phyloP scores from a whole-genome alignment of 1,140 invertebrate species.

The Triops longicaudatus region DNA sequence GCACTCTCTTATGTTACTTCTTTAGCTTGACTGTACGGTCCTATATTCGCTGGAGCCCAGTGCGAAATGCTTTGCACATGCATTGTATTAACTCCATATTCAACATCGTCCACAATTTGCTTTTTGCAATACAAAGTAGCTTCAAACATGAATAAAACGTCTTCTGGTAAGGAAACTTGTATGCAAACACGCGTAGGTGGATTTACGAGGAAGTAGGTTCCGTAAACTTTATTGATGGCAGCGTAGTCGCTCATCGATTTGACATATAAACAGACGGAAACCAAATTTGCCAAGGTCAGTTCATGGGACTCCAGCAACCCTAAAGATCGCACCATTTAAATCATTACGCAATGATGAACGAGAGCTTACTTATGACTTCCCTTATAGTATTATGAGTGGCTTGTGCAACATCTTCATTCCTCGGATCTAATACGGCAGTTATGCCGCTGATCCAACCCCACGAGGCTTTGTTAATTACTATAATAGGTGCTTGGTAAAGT shows the following conservation, averaged over 20 bases:
- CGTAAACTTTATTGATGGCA: conserved; percentile 66
- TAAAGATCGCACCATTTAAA: conserved; percentile 29
- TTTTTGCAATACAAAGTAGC: conserved; percentile 54
- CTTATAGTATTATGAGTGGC: neutral
- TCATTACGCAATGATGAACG: neutral
- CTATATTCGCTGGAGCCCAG: conserved; percentile 92
- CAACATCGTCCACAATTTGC: conserved; percentile 20
- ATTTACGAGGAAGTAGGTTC: conserved; percentile 56
- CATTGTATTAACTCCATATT: conserved; percentile 45
- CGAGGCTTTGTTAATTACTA: neutral
- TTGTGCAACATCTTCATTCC: neutral
- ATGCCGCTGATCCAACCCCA: neutral
- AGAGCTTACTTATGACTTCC: neutral
- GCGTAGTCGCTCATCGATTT: conserved; percentile 69
- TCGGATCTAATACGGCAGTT: neutral
- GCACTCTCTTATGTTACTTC: conserved; percentile 47
- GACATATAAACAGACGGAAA: conserved; percentile 71
- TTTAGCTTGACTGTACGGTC: conserved; percentile 87
- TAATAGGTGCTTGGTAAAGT: neutral
- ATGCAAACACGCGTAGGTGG: conserved; percentile 83
- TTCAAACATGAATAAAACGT: conserved; percentile 66
- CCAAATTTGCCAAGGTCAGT: conserved; percentile 53
- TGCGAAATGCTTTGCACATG: conserved; percentile 90
- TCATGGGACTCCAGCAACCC: conserved; percentile 34
- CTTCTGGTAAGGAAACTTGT: conserved; percentile 60